phyloP scores from a whole-genome alignment of 1,140 invertebrate genomes.

The Stratiolaelaps scimitus region DNA sequence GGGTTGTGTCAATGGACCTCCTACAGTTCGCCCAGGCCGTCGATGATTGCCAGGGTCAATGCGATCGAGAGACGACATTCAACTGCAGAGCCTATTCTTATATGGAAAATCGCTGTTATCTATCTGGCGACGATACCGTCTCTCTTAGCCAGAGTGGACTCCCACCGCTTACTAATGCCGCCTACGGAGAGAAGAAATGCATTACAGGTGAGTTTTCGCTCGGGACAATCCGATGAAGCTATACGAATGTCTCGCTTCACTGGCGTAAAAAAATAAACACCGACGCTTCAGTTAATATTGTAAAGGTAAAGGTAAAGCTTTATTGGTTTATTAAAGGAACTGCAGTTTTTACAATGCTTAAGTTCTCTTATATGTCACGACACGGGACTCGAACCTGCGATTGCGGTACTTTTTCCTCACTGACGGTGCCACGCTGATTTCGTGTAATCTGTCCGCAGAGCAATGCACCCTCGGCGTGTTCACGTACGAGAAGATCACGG shows the following conservation, averaged over 20 bases:
- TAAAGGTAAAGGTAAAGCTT: too few species aligned
- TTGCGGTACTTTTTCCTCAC: not conserved
- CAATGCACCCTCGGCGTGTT: constrained; percentile 45
- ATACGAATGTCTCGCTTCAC: too few species aligned
- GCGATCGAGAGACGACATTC: constrained; percentile 41
- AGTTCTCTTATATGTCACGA: too few species aligned
- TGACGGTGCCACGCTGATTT: too few species aligned
- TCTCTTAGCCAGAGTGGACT: constrained; percentile 38
- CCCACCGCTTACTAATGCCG: constrained; percentile 35
- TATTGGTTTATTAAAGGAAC: too few species aligned
- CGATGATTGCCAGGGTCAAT: constrained; percentile 44
- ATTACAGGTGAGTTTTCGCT: constrained; percentile 40
- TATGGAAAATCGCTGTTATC: constrained; percentile 42
- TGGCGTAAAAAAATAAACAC: too few species aligned
- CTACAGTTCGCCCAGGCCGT: constrained; percentile 43
- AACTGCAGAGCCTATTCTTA: constrained; percentile 42
- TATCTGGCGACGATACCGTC: constrained; percentile 45
- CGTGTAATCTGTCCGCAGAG: too few species aligned
- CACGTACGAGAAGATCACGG: constrained; percentile 46
- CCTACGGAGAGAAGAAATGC: constrained; percentile 44
- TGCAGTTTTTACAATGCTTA: too few species aligned
- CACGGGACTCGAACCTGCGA: constrained; percentile 28
- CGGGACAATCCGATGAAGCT: too few species aligned
- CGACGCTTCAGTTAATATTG: too few species aligned
- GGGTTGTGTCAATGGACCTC: constrained; percentile 45